Base-by-base conservation (phyloP, 2,113 vertebrate species). In the Uria lomvia region DNA sequence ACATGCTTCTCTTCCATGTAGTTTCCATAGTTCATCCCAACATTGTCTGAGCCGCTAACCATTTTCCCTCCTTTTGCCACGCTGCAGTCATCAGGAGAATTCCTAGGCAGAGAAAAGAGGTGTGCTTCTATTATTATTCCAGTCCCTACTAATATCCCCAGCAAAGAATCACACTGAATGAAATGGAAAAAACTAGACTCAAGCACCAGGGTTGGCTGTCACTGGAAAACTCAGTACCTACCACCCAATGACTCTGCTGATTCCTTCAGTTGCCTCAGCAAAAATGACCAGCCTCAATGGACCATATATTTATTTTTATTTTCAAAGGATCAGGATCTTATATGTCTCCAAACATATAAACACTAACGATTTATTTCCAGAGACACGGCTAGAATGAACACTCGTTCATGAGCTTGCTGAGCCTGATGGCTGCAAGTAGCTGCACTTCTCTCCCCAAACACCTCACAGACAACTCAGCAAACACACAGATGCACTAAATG, bases 1-100 rank as follows among this genome's bases (percentile, higher is more conserved):
- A 98, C 79, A 15, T 99, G 98, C 84, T 99, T 99, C 96, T 99
- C 99, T 97, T 99, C 99, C 98, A 99, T 97, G 98, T 99, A 99
- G 97, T 92, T 98, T 94, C 98, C 97, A 65, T 99, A 99, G 96
- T 81, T 98, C 98, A 99, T 98, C 42, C 98, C 98, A 26, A 98
- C 96, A 4, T 94, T 91, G 20, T 99, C 98, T 4, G 98, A 97
- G 84, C 97, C 88, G 67, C 98, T 97, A 92, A 98, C 95, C 97
- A 98, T 98, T 96, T 99, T 99, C 74, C 98, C 98, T n/a, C 98
- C 98, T 97, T 99, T 99, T 55, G 97, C 97, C 94, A 98, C 94
- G 5, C 98, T 98, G 97, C 99, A 99, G 80, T 98, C 98, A 55
- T 99, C 98, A 21, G 99, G 98, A 80, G 99, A 98, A 96, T 96